Base-by-base conservation (phyloP, 1,140 invertebrate genomes). In the Drosophila takahashii region DNA sequence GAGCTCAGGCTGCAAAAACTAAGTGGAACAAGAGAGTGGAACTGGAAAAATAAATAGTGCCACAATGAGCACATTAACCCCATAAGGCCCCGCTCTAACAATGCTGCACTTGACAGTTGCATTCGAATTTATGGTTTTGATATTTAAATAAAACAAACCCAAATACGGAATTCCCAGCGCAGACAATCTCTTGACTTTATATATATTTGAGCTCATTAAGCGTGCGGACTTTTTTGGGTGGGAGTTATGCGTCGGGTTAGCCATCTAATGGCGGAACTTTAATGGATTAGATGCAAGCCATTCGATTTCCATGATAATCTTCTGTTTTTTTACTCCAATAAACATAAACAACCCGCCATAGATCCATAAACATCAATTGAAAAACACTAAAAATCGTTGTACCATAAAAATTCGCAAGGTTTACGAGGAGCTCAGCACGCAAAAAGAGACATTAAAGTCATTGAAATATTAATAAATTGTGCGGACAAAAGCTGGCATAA, bases 11-110 rank as follows among this genome's bases (percentile, higher is more conserved):
- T 45, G 58, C n/a, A 73, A 53, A 69, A 57, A 32, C 26, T 7
- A 57, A 51, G 42, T 86, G 72, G 56, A 67, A 45, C 50, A 69
- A 16, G 66, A 54, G 66, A 53, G 50, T 48, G 27, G 37, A 45
- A n/a, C 51, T 37, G 34, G 0, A 41, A 27, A 64, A 79, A 37
- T 75, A 64, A 81, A 78, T 66, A 79, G 74, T 18, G 45, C 61
- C 78, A 87, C 81, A 85, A 86, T 86, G 83, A 66, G 60, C 75
- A 81, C 83, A 85, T 87, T 87, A 85, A 71, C 59, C 59, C 69
- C 69, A 78, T 75, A 85, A 85, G 61, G 74, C 70, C 42, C n/a
- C 61, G 37, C 37, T 26, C 59, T 47, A 74, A 62, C 42, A 56
- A 86, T 78, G 78, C 79, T 74, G 69, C 81, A 87, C 75, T 78